Evolutionary conservation across 2,797 vertebrate species (phyloP).

Genomic region (Onychomys arenicola): DNA sequence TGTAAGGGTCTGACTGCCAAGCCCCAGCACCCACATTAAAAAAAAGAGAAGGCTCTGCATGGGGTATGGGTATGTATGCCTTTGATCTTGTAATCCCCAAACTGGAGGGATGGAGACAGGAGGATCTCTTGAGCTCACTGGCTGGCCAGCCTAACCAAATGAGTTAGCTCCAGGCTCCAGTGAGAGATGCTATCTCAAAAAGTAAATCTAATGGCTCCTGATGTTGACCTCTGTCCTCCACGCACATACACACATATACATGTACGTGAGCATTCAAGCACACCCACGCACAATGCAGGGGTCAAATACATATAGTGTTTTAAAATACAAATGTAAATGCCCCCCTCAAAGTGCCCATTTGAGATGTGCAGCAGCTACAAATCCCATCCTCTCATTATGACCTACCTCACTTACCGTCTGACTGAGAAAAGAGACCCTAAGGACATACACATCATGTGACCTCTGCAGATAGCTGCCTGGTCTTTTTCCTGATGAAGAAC

Average conservation of each 20-base stretch:
- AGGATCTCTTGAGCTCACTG: background rate
- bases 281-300: background rate
- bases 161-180: background rate
- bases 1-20: background rate
- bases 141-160: background rate
- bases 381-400: background rate
- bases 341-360: background rate
- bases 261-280: background rate
- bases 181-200: background rate
- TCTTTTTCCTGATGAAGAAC: background rate
- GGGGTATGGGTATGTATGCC: fast-evolving
- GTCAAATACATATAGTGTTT: background rate
- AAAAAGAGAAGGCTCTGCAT: background rate
- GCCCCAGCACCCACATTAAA: background rate
- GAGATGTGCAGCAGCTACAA: background rate
- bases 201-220: background rate
- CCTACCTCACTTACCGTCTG: background rate
- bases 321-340: background rate
- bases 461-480: background rate
- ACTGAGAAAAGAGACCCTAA: background rate
- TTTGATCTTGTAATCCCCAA: background rate
- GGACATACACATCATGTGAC: background rate
- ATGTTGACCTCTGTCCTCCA: too few relatives aligned
- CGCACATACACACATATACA: background rate
- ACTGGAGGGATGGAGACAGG: background rate